phyloP scores from a whole-genome alignment of 2,113 vertebrate species.

The Bos indicus region DNA sequence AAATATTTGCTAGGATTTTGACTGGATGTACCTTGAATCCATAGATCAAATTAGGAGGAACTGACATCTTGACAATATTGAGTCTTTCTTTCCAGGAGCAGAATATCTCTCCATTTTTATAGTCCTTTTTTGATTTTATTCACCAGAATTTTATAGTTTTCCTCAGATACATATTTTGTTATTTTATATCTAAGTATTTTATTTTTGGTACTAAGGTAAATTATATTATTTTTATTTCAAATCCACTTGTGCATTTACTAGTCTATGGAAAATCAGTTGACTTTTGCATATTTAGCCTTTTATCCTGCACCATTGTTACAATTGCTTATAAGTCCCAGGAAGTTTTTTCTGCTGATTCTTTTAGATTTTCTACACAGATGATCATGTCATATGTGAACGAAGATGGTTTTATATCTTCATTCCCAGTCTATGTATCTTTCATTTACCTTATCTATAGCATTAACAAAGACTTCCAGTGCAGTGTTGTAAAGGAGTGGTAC shows the following conservation, averaged over 20 bases:
- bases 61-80: background rate
- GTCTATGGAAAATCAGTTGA: background rate
- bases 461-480: no score
- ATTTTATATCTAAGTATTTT: background rate
- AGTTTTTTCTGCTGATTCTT: background rate
- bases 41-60: background rate
- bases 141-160: background rate
- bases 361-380: background rate
- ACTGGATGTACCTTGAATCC: background rate
- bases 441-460: background rate
- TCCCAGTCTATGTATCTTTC: background rate
- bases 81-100: background rate
- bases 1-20: background rate
- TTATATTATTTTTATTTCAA: background rate
- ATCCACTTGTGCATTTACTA: background rate
- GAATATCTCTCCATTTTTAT: background rate
- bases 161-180: background rate
- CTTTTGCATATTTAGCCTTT: background rate
- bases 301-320: background rate
- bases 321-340: background rate
- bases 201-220: background rate
- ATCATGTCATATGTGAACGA: background rate
- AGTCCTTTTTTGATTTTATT: background rate
- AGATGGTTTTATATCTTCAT: background rate
- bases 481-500: background rate